Evolutionary conservation across 1,140 invertebrate genomes (phyloP).

Genomic region (Drosophila takahashii): DNA sequence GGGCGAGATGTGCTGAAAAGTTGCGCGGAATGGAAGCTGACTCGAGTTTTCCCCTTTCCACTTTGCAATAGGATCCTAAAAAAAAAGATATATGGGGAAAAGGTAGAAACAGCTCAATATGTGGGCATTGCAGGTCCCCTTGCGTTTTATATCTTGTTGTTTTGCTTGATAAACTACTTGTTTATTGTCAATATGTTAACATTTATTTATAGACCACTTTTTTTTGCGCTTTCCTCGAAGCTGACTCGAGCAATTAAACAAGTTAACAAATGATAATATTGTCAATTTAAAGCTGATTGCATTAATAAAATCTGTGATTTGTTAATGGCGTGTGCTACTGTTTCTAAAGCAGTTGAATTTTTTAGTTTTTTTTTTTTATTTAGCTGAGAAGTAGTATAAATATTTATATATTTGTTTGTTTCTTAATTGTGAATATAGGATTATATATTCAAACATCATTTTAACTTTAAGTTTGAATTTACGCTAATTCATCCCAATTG

Average conservation of each 20-base stretch:
- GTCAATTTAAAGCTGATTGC: slow-evolving; percentile 35
- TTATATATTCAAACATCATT: too few species aligned
- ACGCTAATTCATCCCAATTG: too few species aligned
- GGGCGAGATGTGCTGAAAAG: slow-evolving; percentile 27
- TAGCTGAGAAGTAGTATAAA: neutral
- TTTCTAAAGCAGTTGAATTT: slow-evolving; percentile 1
- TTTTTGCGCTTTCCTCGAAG: neutral
- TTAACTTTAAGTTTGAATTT: neutral
- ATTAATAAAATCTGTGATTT: slow-evolving; percentile 12
- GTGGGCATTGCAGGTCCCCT: slow-evolving; percentile 18
- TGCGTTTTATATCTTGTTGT: neutral
- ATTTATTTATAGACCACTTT: slow-evolving; percentile 43
- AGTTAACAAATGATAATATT: slow-evolving; percentile 53
- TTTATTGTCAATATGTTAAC: slow-evolving; percentile 41
- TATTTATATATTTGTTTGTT: too few species aligned
- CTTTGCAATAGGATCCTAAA: slow-evolving; percentile 1
- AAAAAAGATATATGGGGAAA: neutral
- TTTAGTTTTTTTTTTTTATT: neutral
- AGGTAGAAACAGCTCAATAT: slow-evolving; percentile 11
- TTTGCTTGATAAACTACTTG: slow-evolving; percentile 28
- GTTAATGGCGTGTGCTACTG: slow-evolving; percentile 6
- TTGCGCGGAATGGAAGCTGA: slow-evolving; percentile 14
- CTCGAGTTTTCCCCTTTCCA: slow-evolving; percentile 1
- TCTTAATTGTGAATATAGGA: too few species aligned
- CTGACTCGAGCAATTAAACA: slow-evolving; percentile 37